A percentile compares a stretch with the other conserved stretches of the same genome.
Conservation (phyloP, 2,888 invertebrate genomes). For the Tiliacea citrago region DNA sequence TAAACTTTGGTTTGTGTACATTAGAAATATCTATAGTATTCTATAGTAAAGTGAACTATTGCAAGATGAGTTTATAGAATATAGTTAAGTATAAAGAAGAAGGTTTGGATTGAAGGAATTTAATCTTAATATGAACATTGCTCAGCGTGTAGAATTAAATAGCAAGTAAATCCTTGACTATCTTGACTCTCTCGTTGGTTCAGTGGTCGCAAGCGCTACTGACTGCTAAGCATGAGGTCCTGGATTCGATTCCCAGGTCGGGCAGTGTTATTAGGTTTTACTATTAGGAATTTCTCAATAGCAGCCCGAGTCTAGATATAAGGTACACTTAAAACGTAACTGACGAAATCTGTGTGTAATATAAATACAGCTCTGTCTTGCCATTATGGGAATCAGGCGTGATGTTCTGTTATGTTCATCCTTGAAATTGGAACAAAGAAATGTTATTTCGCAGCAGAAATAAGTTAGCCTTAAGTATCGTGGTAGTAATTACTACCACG, state of each 20-base stretch:
- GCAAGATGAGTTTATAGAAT: not conserved
- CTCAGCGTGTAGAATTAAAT: not conserved
- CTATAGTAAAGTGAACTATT: not conserved
- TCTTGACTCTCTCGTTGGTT: not conserved
- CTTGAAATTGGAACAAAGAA: too few species aligned
- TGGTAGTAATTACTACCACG: not conserved
- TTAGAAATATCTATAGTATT: conserved; percentile 11
- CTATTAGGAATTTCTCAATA: too few species aligned
- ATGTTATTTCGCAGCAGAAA: too few species aligned
- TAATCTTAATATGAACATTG: not conserved
- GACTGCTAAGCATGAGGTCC: not conserved
- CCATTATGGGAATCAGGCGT: too few species aligned
- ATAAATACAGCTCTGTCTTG: too few species aligned
- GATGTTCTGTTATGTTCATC: too few species aligned
- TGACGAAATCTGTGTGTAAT: too few species aligned
- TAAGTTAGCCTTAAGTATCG: not conserved
- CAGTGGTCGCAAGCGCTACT: not conserved
- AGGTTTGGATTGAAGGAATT: not conserved
- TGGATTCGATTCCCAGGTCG: not conserved
- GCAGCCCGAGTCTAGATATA: too few species aligned
- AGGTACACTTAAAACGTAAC: too few species aligned
- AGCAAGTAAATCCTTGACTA: not conserved
- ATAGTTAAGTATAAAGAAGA: not conserved
- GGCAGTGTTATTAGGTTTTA: not conserved
- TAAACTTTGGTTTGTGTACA: conserved; percentile 28